phyloP scores from a whole-genome alignment of 2,888 invertebrate genomes.

The Phengaris alcon region DNA sequence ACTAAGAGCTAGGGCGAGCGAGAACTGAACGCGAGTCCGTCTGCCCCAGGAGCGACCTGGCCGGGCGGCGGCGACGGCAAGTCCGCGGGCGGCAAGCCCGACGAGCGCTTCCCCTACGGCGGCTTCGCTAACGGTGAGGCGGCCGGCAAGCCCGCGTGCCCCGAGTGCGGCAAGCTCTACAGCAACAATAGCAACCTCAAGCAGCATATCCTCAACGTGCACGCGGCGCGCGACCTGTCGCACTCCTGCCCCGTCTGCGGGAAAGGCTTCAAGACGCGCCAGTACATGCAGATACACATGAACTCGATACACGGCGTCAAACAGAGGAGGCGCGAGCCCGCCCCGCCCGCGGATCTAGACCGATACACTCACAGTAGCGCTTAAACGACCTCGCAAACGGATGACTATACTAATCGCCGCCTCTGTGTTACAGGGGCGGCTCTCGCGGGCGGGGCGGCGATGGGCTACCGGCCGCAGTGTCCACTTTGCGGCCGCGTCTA shows the following conservation, averaged over 20 bases:
- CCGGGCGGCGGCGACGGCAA: conserved; percentile 54
- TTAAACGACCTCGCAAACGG: conserved; percentile 55
- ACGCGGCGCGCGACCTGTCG: conserved; percentile 80
- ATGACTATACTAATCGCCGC: conserved; percentile 74
- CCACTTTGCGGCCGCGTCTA: conserved; percentile 85
- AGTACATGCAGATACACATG: conserved; percentile 85
- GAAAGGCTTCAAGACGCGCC: conserved; percentile 84
- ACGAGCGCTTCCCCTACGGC: conserved; percentile 48
- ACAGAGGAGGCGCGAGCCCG: conserved; percentile 76
- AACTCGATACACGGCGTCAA: conserved; percentile 83
- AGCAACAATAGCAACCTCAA: conserved; percentile 84
- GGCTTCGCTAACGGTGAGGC: conserved; percentile 60
- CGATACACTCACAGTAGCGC: conserved; percentile 68
- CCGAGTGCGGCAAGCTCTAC: conserved; percentile 83
- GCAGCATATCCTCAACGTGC: conserved; percentile 84
- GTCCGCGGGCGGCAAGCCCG: conserved; percentile 42
- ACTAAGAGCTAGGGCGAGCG: conserved; percentile 40
- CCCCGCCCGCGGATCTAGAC: conserved; percentile 53
- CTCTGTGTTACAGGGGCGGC: conserved; percentile 84
- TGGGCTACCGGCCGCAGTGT: conserved; percentile 82
- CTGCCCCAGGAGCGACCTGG: conserved; percentile 75
- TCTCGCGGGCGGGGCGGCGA: conserved; percentile 77
- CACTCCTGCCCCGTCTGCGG: conserved; percentile 82
- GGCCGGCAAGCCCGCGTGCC: conserved; percentile 80
- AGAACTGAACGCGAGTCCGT: conserved; percentile 69